Conservation (phyloP, 2,888 invertebrate genomes). For the Lamellibrachia satsuma region DNA sequence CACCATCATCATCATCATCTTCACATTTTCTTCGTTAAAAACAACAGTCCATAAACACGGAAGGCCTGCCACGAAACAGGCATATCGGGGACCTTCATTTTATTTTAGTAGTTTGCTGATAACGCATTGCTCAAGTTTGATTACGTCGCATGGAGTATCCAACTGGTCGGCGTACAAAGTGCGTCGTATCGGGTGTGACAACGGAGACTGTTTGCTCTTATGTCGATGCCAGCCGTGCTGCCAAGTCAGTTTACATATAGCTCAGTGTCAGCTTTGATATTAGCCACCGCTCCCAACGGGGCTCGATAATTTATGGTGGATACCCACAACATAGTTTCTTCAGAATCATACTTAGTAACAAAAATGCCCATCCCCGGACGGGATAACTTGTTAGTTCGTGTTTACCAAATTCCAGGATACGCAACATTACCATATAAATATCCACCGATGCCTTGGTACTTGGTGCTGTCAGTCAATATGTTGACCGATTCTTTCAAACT, state of each 20-base stretch:
- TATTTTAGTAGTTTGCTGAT: not conserved
- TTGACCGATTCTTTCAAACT: no score
- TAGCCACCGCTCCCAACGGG: not conserved
- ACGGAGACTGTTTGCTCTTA: not conserved
- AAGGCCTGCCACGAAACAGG: not conserved
- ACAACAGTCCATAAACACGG: not conserved
- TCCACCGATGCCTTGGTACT: no score
- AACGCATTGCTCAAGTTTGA: not conserved
- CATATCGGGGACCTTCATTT: not conserved
- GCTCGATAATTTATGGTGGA: not conserved
- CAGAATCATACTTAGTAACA: no score
- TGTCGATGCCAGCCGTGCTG: not conserved
- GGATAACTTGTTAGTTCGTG: no score
- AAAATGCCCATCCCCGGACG: no score
- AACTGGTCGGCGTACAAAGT: not conserved
- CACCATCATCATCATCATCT: no score
- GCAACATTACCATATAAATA: no score
- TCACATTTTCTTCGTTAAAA: no score
- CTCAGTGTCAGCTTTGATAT: not conserved
- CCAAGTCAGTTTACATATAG: not conserved
- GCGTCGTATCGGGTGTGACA: not conserved
- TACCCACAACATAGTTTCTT: not conserved
- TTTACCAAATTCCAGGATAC: no score
- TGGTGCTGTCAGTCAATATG: no score
- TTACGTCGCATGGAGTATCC: not conserved